Base-by-base conservation (phyloP, 2,888 invertebrate species). In the Epistrophella euchroma region DNA sequence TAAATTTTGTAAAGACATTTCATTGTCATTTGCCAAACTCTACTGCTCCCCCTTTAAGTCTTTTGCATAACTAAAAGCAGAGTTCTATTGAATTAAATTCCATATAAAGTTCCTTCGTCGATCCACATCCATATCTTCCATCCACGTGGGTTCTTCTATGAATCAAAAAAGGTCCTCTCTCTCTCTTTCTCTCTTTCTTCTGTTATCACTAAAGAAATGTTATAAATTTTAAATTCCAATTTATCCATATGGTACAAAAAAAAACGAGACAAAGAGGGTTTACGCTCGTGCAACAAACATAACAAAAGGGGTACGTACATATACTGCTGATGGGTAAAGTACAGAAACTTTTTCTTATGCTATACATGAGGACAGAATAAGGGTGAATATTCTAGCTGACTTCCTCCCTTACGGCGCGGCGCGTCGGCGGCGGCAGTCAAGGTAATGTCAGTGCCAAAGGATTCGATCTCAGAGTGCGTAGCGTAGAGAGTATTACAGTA, bases 151-250 rank as follows among this genome's bases (percentile, higher is more conserved):
- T 68, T 52, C 37, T 37, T 52, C 68, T 52, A 55, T 62, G 19
- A 55, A 52, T 52, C 62, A 9, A 6, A 9, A 6, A 62, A 35
- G 40, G n/a, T 58, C 32, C n/a, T 40, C 19, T 55, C 15, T 15
- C 13, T 43, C 50, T 68, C 45, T 25, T 22, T 50, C 47, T 52
- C 13, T 77, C 22, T 37, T 25, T 68, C 66, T 73, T 75, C 35
- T 68, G 50, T 78, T 84, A 84, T 76, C 73, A 77, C 71, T 71
- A 45, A 74, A 68, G 55, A 77, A 81, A 81, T 77, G 81, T 81
- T 86, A 86, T 86, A 86, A 86, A 86, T 86, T 86, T 86, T 86
- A 81, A 86, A 86, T 86, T 86, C 85, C 85, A 86, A 86, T 86
- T 86, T 86, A 86, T 86, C 81, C 81, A 81, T 85, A 76, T 55